Base-by-base conservation (phyloP, 2,113 vertebrate species). In the Caranx ignobilis region DNA sequence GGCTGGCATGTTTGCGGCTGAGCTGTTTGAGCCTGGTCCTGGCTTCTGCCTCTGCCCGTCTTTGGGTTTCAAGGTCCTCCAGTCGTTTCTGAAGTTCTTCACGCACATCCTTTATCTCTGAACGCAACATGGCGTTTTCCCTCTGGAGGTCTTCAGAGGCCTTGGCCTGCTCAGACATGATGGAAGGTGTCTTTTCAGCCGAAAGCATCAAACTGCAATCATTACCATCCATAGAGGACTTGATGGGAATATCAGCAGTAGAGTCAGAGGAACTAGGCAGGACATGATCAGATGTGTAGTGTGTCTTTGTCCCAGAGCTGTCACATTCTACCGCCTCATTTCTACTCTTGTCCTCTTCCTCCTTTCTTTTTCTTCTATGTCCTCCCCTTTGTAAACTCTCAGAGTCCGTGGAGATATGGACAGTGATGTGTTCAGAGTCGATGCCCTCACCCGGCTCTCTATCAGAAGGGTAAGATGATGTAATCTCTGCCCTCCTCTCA, bases 361-460 rank as follows among this genome's bases (percentile, higher is more conserved):
- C 34, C 11, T 70, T 79, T 48, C 45, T 74, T 71, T 41, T 78
- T 60, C 10, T 65, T 61, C 32, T 63, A 26, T 73, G 13, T 64
- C 32, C 71, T 57, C 16, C 45, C 31, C 64, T 74, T 61, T 45
- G 74, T 59, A 81, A 64, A 64, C 71, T 31, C 71, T 93, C 82
- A 45, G 41, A 88, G 65, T 88, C 79, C 81, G 81, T 8, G 43
- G 90, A 72, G n/a, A 67, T 75, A 31, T 82, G 26, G 21, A 39
- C 67, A 21, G 15, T 77, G 43, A 95, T 92, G 59, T 94, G 90
- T 75, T 95, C 94, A 0, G 94, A 93, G 77, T 96, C 95, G 0
- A 95, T 95, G 66, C 95, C 95, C 79, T 96, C 95, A 9, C 93
- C 95, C 2, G 95, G 95, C 64, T 95, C 95, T 89, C 95, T 93